Evolutionary conservation across 2,888 invertebrate genomes (phyloP).

Genomic region (Lysandra coridon): DNA sequence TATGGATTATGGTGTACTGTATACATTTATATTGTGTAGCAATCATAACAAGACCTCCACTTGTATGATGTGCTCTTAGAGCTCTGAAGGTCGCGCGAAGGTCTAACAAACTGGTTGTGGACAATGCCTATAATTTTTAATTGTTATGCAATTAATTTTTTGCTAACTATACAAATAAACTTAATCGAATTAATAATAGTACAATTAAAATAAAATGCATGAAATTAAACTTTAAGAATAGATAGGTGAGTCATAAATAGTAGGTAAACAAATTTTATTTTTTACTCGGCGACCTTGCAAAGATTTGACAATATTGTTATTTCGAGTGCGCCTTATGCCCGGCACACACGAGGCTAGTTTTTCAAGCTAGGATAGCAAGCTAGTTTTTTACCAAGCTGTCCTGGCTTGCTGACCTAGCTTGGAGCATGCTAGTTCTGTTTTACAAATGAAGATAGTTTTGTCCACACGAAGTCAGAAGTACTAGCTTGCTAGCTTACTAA

Average conservation of each 20-base stretch:
- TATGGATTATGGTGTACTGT: not conserved
- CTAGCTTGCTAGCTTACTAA: no score
- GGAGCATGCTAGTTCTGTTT: no score
- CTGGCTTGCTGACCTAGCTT: no score
- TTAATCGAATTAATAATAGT: not conserved
- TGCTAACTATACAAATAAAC: not conserved
- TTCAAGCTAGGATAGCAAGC: no score
- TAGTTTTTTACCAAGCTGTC: no score
- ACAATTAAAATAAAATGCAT: constrained; percentile 11
- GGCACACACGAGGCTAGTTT: no score
- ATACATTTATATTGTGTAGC: not conserved
- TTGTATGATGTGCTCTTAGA: not conserved
- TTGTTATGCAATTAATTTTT: not conserved
- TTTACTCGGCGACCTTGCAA: no score
- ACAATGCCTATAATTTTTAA: not conserved
- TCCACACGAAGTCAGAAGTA: no score
- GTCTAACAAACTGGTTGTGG: constrained; percentile 3
- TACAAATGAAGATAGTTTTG: no score
- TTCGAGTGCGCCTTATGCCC: no score
- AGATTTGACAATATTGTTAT: no score
- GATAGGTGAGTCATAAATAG: not conserved
- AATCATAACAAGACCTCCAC: constrained; percentile 17
- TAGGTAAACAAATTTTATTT: not conserved
- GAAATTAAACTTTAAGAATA: constrained; percentile 1
- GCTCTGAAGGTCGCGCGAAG: constrained; percentile 26